Evolutionary conservation across 2,797 vertebrate genomes (phyloP).

Genomic region (Pangasius djambal): DNA sequence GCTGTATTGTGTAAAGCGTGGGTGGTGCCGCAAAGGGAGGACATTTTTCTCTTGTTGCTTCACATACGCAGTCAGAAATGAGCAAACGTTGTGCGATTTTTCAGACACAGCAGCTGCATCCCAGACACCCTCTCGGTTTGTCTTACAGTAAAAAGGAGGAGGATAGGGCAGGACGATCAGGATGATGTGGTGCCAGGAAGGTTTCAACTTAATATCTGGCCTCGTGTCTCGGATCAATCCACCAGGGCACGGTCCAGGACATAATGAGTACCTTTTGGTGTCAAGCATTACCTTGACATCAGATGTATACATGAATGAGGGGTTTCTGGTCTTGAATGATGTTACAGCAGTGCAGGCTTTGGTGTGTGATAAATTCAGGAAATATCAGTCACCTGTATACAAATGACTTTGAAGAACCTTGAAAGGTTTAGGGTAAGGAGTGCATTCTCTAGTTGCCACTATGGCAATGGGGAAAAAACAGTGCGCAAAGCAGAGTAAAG

Average conservation of each 20-base stretch:
- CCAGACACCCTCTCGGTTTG: background rate
- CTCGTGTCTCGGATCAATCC: background rate
- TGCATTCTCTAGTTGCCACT: background rate
- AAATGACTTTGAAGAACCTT: background rate
- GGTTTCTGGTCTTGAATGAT: background rate
- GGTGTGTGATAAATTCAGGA: background rate
- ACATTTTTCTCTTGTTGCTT: slow-evolving; percentile 1
- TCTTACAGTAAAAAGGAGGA: background rate
- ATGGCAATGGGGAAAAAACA: background rate
- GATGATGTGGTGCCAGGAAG: background rate
- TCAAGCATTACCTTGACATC: too few relatives aligned
- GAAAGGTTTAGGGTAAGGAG: background rate
- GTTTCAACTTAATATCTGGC: background rate
- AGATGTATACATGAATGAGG: too few relatives aligned
- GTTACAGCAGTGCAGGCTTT: background rate
- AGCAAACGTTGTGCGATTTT: background rate
- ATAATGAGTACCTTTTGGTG: background rate
- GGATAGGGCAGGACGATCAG: background rate
- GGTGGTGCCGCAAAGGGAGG: background rate
- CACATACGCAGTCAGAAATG: background rate
- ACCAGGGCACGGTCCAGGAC: background rate
- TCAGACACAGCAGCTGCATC: background rate
- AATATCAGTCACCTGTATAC: background rate
- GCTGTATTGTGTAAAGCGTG: background rate
- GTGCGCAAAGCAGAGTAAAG: background rate